phyloP scores from a whole-genome alignment of 2,888 invertebrate species.

The Catocala sponsa region DNA sequence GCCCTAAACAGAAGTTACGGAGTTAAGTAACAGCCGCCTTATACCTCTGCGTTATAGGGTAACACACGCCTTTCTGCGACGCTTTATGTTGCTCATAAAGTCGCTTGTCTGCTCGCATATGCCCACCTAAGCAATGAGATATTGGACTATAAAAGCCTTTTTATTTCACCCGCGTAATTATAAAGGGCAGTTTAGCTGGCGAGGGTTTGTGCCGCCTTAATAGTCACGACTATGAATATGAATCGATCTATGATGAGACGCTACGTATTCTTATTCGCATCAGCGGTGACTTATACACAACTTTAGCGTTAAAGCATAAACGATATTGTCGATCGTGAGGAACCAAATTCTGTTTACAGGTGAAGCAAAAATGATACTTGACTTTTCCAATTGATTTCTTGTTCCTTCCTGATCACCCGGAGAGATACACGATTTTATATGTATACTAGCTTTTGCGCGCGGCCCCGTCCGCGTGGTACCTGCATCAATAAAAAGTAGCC shows the following conservation, averaged over 20 bases:
- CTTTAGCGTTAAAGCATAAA: not conserved
- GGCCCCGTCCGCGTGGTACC: no score
- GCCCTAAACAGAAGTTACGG: constrained; percentile 79
- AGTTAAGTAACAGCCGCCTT: constrained; percentile 73
- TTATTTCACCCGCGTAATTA: constrained; percentile 56
- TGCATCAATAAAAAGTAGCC: no score
- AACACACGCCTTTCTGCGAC: constrained; percentile 59
- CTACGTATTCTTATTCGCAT: not conserved
- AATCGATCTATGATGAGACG: constrained; percentile 16
- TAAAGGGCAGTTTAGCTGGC: constrained; percentile 37
- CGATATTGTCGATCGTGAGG: no score
- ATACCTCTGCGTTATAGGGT: constrained; percentile 60
- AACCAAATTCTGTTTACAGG: no score
- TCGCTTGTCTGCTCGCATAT: constrained; percentile 62
- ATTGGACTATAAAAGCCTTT: constrained; percentile 62
- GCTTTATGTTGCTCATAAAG: constrained; percentile 77
- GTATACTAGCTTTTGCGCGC: no score
- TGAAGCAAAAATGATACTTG: no score
- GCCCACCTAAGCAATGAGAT: constrained; percentile 66
- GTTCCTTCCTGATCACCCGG: no score
- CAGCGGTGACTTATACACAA: not conserved
- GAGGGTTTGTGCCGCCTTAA: constrained; percentile 30
- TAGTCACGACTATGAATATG: constrained; percentile 19
- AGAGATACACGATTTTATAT: no score
- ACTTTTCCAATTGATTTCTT: no score